phyloP scores from a whole-genome alignment of 2,113 vertebrate genomes.

The Ciconia maguari region DNA sequence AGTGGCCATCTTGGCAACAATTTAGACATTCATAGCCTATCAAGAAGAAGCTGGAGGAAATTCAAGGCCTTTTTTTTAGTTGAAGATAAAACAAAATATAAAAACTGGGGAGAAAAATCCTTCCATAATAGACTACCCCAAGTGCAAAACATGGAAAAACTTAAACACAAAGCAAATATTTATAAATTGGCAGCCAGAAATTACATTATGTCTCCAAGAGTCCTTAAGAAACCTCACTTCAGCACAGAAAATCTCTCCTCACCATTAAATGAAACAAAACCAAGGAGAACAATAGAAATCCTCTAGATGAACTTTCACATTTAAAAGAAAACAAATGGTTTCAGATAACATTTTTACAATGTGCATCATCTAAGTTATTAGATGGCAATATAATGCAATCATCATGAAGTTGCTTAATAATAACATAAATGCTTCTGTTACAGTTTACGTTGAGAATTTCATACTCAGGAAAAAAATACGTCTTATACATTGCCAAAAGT shows the following conservation, averaged over 20 bases:
- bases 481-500: not conserved
- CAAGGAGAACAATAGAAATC: not conserved
- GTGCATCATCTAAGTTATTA: not conserved
- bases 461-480: not conserved
- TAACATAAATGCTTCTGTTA: not conserved
- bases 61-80: not conserved
- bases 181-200: not conserved
- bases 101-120: not conserved
- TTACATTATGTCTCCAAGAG: not conserved
- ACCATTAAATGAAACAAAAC: not conserved
- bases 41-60: not conserved
- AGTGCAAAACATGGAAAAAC: not conserved
- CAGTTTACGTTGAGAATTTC: not conserved
- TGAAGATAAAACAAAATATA: not conserved
- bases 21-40: not conserved
- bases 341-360: not conserved
- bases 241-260: not conserved
- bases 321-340: not conserved
- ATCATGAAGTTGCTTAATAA: not conserved
- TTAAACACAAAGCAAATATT: not conserved
- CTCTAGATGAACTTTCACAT: not conserved
- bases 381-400: not conserved
- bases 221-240: not conserved
- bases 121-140: not conserved
- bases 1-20: not conserved